A percentile compares a stretch with the other conserved stretches of the same genome.
phyloP scores from a whole-genome alignment of 2,113 vertebrate species.

The Physeter macrocephalus region DNA sequence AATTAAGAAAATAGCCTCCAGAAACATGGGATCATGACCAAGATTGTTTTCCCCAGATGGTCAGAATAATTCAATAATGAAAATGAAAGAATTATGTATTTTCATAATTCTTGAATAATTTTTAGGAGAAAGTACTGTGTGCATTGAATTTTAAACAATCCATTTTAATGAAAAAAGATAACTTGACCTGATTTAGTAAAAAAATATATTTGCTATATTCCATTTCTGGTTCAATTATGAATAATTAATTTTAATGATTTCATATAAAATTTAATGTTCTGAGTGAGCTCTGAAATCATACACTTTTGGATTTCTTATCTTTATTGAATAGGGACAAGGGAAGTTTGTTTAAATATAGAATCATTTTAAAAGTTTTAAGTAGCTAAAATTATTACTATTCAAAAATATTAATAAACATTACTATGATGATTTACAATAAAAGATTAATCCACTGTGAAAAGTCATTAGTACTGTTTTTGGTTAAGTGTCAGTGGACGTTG shows the following conservation, averaged over 20 bases:
- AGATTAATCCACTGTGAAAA: background rate
- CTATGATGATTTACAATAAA: background rate
- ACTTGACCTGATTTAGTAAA: background rate
- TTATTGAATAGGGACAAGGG: background rate
- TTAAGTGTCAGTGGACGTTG: background rate
- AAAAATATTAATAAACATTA: background rate
- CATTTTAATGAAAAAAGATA: background rate
- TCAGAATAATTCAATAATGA: background rate
- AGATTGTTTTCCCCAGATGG: background rate
- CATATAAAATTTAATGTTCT: background rate
- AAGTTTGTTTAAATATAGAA: background rate
- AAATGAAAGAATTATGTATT: background rate
- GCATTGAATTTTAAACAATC: background rate
- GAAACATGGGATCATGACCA: background rate
- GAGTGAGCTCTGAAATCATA: background rate
- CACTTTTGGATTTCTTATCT: background rate
- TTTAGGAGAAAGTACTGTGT: background rate
- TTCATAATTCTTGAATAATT: background rate
- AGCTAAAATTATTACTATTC: background rate
- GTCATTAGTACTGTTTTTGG: background rate
- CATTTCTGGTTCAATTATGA: background rate
- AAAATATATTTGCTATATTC: background rate
- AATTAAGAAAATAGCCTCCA: background rate
- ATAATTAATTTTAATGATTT: background rate
- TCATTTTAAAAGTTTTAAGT: background rate